These are phyloP conservation scores for Hycleus cichorii DNA, from an alignment of 1,140 invertebrate species.

Conservation along the genomic window DNA sequence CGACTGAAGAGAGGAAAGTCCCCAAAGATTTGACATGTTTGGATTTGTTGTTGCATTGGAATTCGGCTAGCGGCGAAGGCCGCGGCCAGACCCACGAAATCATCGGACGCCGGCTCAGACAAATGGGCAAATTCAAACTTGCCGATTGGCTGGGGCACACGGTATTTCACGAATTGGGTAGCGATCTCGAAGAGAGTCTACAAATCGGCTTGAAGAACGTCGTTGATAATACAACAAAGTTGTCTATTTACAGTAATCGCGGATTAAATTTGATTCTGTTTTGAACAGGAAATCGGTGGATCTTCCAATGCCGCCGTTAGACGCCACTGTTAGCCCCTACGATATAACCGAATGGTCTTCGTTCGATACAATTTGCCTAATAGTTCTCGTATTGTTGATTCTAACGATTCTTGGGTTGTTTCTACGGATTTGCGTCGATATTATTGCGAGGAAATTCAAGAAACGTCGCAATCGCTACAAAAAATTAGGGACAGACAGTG, in stretches of 20 bases:
- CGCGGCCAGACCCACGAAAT: slow-evolving; percentile 48
- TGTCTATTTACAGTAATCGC: not conserved
- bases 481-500: slow-evolving; percentile 5
- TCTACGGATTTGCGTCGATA: too few relatives aligned
- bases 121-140: slow-evolving; percentile 48
- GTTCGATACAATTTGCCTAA: slow-evolving; percentile 29
- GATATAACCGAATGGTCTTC: slow-evolving; percentile 26
- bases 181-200: slow-evolving; percentile 46
- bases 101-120: slow-evolving; percentile 46
- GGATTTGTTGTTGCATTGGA: slow-evolving; percentile 50
- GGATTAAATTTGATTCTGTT: not conserved
- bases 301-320: slow-evolving; percentile 14
- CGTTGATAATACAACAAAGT: not conserved
- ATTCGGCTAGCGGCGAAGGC: slow-evolving; percentile 44
- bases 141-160: slow-evolving; percentile 53
- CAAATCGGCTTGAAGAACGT: slow-evolving; percentile 20
- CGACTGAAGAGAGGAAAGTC: slow-evolving; percentile 38
- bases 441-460: not conserved
- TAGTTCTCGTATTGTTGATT: slow-evolving; percentile 17
- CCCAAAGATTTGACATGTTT: slow-evolving; percentile 47
- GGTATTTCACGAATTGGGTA: slow-evolving; percentile 49
- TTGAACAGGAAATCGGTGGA: not conserved
- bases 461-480: not conserved
- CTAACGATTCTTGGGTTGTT: not conserved
- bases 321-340: slow-evolving; percentile 19